Evolutionary conservation across 2,113 vertebrate species (phyloP).

Genomic region (Acrocephalus kingi): DNA sequence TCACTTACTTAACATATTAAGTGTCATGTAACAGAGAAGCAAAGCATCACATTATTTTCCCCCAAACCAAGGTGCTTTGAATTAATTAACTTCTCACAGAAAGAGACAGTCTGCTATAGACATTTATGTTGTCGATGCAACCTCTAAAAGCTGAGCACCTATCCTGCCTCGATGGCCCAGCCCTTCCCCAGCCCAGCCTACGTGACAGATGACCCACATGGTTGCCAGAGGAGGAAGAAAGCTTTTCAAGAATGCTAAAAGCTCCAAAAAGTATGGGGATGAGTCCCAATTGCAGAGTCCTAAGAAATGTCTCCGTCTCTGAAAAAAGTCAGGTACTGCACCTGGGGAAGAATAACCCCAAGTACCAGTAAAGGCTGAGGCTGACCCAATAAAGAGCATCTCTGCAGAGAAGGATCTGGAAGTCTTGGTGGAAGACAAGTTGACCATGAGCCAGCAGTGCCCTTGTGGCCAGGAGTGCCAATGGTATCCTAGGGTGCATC

Average conservation of each 20-base stretch:
- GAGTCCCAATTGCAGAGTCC: neutral
- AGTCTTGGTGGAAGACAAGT: neutral
- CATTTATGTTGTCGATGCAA: neutral
- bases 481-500: neutral
- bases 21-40: neutral
- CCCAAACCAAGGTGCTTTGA: neutral
- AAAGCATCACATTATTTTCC: neutral
- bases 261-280: neutral
- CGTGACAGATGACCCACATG: accelerated
- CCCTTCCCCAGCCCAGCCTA: neutral
- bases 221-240: neutral
- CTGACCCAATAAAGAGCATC: neutral
- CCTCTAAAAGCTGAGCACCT: neutral
- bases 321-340: neutral
- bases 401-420: neutral
- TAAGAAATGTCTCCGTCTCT: neutral
- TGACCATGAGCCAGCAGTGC: neutral
- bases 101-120: neutral
- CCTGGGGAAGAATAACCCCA: neutral
- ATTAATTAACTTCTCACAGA: neutral
- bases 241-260: neutral
- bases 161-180: neutral
- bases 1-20: neutral
- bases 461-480: neutral
- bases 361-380: neutral